phyloP scores from a whole-genome alignment of 2,113 vertebrate species.

The Coreoperca whiteheadi region DNA sequence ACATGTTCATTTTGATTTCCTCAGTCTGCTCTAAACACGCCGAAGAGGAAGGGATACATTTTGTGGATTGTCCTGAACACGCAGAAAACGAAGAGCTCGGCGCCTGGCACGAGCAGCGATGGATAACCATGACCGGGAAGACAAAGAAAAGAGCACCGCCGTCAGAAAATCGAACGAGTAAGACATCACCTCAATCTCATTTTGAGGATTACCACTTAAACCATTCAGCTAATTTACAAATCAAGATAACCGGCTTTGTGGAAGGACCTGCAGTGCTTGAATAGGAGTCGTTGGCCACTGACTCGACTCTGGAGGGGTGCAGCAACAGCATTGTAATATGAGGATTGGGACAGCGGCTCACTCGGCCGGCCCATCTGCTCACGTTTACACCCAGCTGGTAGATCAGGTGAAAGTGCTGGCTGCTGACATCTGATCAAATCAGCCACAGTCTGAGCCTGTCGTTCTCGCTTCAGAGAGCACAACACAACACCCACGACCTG shows the following conservation, averaged over 20 bases:
- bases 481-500: constrained; percentile 61
- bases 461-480: constrained; percentile 70
- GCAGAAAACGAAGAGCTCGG: not conserved
- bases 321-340: constrained; percentile 81
- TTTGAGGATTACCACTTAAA: constrained; percentile 55
- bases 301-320: constrained; percentile 46
- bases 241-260: constrained; percentile 62
- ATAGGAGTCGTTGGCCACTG: constrained; percentile 50
- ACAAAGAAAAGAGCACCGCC: constrained; percentile 38
- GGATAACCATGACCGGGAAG: not conserved
- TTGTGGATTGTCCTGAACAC: not conserved
- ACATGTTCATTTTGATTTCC: not conserved
- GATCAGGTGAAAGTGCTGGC: constrained; percentile 83
- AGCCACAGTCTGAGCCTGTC: constrained; percentile 70
- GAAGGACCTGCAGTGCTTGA: constrained; percentile 42
- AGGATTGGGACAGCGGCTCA: constrained; percentile 75
- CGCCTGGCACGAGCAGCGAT: not conserved
- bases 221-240: constrained; percentile 67
- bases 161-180: not conserved
- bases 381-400: constrained; percentile 82
- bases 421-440: constrained; percentile 77
- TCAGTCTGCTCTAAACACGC: not conserved
- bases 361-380: constrained; percentile 84
- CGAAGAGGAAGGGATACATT: not conserved
- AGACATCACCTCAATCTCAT: constrained; percentile 39